These are phyloP conservation scores for Melanotaenia trifasciata DNA, from an alignment of 2,797 vertebrate genomes.

Conservation along the genomic window DNA sequence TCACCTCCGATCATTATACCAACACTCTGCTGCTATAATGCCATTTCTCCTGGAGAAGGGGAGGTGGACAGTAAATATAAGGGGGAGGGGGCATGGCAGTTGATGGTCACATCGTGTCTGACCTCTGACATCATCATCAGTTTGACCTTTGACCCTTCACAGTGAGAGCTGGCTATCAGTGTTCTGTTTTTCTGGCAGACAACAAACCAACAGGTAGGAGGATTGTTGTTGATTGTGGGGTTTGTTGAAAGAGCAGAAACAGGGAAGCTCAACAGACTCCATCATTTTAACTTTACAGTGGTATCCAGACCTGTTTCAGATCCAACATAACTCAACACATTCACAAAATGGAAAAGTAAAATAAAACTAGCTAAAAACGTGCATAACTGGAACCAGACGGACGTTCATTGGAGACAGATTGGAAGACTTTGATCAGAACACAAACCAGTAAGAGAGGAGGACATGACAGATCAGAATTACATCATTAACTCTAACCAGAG, in stretches of 20 bases:
- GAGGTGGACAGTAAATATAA: constrained; percentile 13
- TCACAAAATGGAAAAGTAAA: constrained; percentile 21
- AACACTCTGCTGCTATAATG: constrained; percentile 49
- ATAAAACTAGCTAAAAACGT: no score
- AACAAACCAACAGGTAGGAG: background rate
- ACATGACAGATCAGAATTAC: constrained; percentile 1
- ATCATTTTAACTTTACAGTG: background rate
- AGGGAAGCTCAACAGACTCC: background rate
- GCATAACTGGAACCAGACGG: background rate
- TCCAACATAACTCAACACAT: constrained; percentile 19
- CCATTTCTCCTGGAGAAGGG: constrained; percentile 1
- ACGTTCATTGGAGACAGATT: background rate
- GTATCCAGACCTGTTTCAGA: constrained; percentile 9
- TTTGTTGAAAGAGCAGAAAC: background rate
- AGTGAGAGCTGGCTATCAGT: constrained; percentile 19
- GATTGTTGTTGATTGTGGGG: background rate
- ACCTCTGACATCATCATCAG: constrained; percentile 25
- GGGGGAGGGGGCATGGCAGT: constrained; percentile 5
- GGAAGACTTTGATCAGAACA: constrained; percentile 37
- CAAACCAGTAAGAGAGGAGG: background rate
- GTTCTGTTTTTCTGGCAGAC: background rate
- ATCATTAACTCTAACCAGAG: background rate
- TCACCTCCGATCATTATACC: constrained; percentile 50
- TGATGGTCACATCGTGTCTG: constrained; percentile 26
- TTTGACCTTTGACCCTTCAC: constrained; percentile 47